phyloP scores from a whole-genome alignment of 2,888 invertebrate species.

The Tipula confusa region DNA sequence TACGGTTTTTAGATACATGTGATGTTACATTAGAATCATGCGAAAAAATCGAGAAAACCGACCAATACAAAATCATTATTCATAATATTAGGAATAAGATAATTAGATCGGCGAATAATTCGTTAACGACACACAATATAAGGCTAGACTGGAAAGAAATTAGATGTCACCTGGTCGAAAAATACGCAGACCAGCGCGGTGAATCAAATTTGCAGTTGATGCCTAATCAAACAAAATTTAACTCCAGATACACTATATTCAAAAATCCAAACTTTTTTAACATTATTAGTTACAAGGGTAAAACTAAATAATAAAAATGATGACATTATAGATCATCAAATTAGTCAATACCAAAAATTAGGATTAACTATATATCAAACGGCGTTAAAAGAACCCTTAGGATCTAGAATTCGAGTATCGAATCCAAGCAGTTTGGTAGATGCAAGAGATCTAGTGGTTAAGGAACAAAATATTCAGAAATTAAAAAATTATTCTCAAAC shows the following conservation, averaged over 20 bases:
- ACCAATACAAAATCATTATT: neutral
- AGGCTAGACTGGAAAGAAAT: neutral
- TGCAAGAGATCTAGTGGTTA: neutral
- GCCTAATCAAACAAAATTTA: neutral
- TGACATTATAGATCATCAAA: neutral
- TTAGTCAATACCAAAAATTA: neutral
- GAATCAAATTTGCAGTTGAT: no score
- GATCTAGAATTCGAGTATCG: neutral
- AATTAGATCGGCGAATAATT: neutral
- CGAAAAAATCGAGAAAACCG: neutral
- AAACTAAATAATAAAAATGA: neutral
- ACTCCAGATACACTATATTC: neutral
- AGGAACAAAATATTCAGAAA: neutral
- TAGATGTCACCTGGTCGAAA: neutral
- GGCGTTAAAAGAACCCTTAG: neutral
- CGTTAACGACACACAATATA: neutral
- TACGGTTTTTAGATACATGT: neutral
- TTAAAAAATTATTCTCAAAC: no score
- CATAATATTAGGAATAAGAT: neutral
- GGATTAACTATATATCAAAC: neutral
- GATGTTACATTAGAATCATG: neutral
- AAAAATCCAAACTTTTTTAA: neutral
- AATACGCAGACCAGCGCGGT: neutral
- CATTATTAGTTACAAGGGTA: neutral
- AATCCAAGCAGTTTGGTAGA: neutral